Percentiles rank a stretch among this genome's conserved stretches.
Evolutionary conservation across 2,888 invertebrate genomes (phyloP).

Genomic region (Scaptomyza parva): DNA sequence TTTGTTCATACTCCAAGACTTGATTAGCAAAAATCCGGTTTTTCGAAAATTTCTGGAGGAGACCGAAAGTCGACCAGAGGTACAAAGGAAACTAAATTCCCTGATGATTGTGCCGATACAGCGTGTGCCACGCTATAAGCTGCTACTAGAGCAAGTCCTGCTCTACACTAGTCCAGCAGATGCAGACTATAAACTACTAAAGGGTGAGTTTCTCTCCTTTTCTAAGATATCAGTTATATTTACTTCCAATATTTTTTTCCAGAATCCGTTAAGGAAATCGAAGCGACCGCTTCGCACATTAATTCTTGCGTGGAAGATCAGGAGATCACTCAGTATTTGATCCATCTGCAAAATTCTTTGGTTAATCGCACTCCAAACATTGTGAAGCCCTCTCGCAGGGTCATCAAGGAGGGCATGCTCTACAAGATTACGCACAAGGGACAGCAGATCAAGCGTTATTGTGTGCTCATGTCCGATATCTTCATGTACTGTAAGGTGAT

Average conservation of each 20-base stretch:
- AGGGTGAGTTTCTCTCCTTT: slow-evolving; percentile 82
- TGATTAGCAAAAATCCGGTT: slow-evolving; percentile 85
- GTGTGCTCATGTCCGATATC: slow-evolving; percentile 90
- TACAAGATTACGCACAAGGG: slow-evolving; percentile 86
- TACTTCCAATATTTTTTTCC: neutral
- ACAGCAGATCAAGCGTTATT: slow-evolving; percentile 87
- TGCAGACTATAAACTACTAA: slow-evolving; percentile 86
- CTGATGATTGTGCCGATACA: slow-evolving; percentile 92
- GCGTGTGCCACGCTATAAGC: slow-evolving; percentile 90
- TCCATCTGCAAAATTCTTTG: slow-evolving; percentile 89
- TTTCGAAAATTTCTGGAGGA: slow-evolving; percentile 87
- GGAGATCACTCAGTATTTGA: slow-evolving; percentile 89
- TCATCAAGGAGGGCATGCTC: slow-evolving; percentile 89
- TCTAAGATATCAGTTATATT: neutral
- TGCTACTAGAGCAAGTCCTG: slow-evolving; percentile 89
- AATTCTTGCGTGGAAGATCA: slow-evolving; percentile 90
- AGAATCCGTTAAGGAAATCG: slow-evolving; percentile 89
- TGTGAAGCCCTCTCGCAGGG: slow-evolving; percentile 87
- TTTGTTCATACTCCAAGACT: slow-evolving; percentile 87
- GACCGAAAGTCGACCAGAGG: slow-evolving; percentile 90
- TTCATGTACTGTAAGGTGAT: slow-evolving; percentile 90
- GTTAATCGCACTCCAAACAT: slow-evolving; percentile 88
- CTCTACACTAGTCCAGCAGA: slow-evolving; percentile 87
- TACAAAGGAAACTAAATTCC: slow-evolving; percentile 89
- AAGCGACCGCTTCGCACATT: slow-evolving; percentile 89